Percentiles rank a stretch among this genome's conserved stretches.
phyloP scores from a whole-genome alignment of 2,797 vertebrate species.

The Peromyscus nudipes region DNA sequence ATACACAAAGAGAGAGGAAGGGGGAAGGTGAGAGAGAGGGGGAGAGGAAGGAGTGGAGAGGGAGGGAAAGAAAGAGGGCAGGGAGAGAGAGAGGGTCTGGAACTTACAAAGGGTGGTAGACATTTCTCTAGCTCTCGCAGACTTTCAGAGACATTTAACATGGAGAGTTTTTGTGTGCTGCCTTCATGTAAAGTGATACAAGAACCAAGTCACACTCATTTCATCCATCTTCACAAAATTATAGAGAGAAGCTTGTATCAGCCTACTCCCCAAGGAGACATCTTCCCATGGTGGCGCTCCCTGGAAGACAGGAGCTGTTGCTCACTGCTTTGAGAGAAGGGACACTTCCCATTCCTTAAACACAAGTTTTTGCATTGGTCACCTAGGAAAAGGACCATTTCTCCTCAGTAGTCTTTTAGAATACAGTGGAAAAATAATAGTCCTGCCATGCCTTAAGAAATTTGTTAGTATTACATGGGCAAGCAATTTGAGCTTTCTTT shows the following conservation, averaged over 20 bases:
- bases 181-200: background rate
- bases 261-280: background rate
- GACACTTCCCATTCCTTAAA: background rate
- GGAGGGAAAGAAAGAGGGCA: too few relatives aligned
- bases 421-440: conserved; percentile 10
- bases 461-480: background rate
- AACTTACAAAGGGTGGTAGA: background rate
- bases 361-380: background rate
- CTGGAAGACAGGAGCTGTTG: background rate
- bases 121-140: background rate
- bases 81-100: background rate
- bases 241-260: background rate
- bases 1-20: background rate
- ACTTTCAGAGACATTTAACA: background rate
- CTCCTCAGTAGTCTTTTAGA: background rate
- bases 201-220: background rate
- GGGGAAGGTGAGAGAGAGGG: too few relatives aligned
- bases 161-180: background rate
- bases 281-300: background rate
- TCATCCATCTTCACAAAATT: background rate
- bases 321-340: background rate
- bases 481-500: conserved; percentile 15
- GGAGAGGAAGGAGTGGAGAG: too few relatives aligned
- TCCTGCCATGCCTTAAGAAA: conserved; percentile 35
- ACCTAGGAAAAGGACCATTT: background rate